Evolutionary conservation across 1,140 invertebrate species (phyloP).

Genomic region (Ceratina australensis): DNA sequence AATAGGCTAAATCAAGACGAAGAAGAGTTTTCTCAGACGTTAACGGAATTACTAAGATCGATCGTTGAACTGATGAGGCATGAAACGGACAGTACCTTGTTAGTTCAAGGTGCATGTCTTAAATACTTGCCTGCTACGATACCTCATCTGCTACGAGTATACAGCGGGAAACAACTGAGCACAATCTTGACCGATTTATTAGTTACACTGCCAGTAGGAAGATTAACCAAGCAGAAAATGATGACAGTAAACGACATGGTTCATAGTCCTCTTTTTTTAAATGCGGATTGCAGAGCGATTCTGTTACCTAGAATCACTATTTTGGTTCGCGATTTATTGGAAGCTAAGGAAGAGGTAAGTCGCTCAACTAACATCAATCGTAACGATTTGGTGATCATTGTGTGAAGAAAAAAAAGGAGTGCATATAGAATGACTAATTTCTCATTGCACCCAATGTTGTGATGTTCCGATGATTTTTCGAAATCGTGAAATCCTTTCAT

Average conservation of each 20-base stretch:
- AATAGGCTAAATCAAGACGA: conserved; percentile 83
- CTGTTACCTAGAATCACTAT: conserved; percentile 87
- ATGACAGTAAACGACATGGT: conserved; percentile 92
- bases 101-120: conserved; percentile 91
- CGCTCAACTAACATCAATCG: conserved; percentile 16
- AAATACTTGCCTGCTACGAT: conserved; percentile 92
- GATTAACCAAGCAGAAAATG: conserved; percentile 92
- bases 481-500: neutral
- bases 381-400: conserved; percentile 31
- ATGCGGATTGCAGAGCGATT: conserved; percentile 84
- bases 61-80: conserved; percentile 89
- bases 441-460: neutral
- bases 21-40: conserved; percentile 84
- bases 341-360: conserved; percentile 85
- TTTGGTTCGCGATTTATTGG: conserved; percentile 84
- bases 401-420: conserved; percentile 17
- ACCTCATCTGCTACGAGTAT: conserved; percentile 89
- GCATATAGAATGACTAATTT: neutral
- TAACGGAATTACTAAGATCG: conserved; percentile 86
- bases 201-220: conserved; percentile 83
- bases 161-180: conserved; percentile 86
- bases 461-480: neutral
- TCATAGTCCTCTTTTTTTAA: conserved; percentile 88
- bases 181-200: conserved; percentile 82
- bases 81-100: conserved; percentile 84